Conservation (phyloP, 2,888 invertebrate genomes). For the Drosophila vallismaia region DNA sequence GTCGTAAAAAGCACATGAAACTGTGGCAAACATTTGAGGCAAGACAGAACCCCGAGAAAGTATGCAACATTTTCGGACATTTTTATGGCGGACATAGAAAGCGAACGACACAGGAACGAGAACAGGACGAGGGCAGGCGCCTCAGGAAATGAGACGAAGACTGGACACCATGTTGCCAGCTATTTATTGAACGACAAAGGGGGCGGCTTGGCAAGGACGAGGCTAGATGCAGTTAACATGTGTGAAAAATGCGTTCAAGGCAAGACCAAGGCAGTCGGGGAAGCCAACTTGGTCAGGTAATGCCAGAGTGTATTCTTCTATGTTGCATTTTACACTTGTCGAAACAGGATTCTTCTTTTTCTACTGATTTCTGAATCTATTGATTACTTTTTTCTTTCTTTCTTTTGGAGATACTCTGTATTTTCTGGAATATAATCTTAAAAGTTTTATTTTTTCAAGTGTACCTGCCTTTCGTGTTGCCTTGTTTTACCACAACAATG, state of each 20-base stretch:
- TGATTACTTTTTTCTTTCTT: too few relatives aligned
- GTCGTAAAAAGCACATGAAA: slow-evolving; percentile 70
- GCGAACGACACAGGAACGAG: slow-evolving; percentile 8
- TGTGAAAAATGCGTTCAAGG: slow-evolving; percentile 62
- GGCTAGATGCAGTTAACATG: slow-evolving; percentile 37
- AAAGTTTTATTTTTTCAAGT: slow-evolving; percentile 10
- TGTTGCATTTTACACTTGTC: slow-evolving; percentile 20
- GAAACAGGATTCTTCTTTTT: too few relatives aligned
- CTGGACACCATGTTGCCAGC: slow-evolving; percentile 42
- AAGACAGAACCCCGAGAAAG: slow-evolving; percentile 23
- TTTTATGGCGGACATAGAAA: slow-evolving; percentile 57
- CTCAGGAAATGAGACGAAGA: slow-evolving; percentile 27
- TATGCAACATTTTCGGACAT: slow-evolving; percentile 66
- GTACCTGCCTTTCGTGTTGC: slow-evolving; percentile 13
- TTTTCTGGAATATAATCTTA: too few relatives aligned
- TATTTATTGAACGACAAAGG: slow-evolving; percentile 58
- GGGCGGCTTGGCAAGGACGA: background rate
- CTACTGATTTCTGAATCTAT: background rate
- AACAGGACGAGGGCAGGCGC: slow-evolving; percentile 4
- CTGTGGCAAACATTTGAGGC: slow-evolving; percentile 45
- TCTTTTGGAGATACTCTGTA: too few relatives aligned
- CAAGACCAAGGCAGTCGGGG: slow-evolving; percentile 52
- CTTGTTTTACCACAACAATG: slow-evolving; percentile 33
- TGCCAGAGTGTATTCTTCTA: slow-evolving; percentile 21
- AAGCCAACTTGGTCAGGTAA: slow-evolving; percentile 41